phyloP scores from a whole-genome alignment of 2,888 invertebrate species.

The Hoplodrina blanda region DNA sequence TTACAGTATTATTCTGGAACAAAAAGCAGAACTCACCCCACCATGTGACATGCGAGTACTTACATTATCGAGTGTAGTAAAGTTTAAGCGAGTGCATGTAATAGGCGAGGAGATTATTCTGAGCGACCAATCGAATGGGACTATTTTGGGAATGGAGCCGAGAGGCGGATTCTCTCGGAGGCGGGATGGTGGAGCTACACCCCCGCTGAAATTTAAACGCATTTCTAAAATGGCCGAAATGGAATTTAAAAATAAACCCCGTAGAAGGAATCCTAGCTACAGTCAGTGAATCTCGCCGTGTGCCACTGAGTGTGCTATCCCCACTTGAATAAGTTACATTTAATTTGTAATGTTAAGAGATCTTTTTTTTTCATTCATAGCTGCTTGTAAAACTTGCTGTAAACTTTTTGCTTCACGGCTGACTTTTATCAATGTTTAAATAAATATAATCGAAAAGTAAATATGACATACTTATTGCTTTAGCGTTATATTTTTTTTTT shows the following conservation, averaged over 20 bases:
- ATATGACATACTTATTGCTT: neutral
- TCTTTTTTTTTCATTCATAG: neutral
- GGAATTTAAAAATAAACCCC: conserved; percentile 64
- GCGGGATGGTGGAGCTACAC: conserved; percentile 73
- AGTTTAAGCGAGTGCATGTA: conserved; percentile 72
- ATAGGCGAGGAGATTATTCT: conserved; percentile 80
- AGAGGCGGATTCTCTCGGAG: conserved; percentile 81
- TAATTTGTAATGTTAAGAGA: conserved; percentile 5
- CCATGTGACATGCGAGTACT: conserved; percentile 34
- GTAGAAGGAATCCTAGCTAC: conserved; percentile 16
- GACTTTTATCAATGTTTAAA: neutral
- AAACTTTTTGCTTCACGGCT: neutral
- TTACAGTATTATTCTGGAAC: conserved; percentile 44
- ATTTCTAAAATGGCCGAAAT: conserved; percentile 70
- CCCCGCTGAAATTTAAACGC: conserved; percentile 72
- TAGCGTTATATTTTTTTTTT: neutral
- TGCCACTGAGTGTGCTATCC: neutral
- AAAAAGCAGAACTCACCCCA: conserved; percentile 26
- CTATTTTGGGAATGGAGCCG: conserved; percentile 79
- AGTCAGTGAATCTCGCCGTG: neutral
- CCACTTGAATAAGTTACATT: conserved; percentile 21
- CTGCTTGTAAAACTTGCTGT: neutral
- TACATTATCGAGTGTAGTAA: conserved; percentile 56
- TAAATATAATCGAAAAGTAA: neutral
- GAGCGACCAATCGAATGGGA: conserved; percentile 82